These are phyloP conservation scores for Ophthalmolycus amberensis DNA, from an alignment of 2,113 vertebrate genomes.

Conservation along the genomic window DNA sequence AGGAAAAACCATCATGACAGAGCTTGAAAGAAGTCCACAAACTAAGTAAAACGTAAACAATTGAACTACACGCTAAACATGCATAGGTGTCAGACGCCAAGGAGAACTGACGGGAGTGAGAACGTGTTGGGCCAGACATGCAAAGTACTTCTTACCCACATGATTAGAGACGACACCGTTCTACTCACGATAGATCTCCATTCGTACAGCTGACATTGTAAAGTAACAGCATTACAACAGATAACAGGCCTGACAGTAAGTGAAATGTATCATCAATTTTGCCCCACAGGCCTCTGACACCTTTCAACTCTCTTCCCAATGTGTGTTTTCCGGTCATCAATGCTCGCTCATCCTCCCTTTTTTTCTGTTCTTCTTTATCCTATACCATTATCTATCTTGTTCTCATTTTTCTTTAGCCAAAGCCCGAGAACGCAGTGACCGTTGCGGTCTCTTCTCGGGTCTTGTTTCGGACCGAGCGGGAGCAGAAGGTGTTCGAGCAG, in stretches of 20 bases:
- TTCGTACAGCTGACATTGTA: not conserved
- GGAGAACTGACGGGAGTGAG: too few relatives aligned
- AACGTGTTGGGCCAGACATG: not conserved
- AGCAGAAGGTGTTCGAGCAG: constrained; percentile 91
- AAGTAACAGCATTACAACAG: not conserved
- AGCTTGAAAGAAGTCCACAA: not conserved
- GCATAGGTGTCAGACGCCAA: too few relatives aligned
- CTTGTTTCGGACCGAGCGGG: constrained; percentile 95
- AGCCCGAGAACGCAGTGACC: constrained; percentile 94
- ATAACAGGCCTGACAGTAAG: not conserved
- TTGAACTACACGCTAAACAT: too few relatives aligned
- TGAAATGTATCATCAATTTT: not conserved
- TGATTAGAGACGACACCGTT: not conserved
- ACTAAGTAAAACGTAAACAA: not conserved
- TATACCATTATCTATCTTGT: not conserved
- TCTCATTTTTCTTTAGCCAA: constrained; percentile 84
- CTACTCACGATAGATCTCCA: not conserved
- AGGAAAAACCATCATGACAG: too few relatives aligned
- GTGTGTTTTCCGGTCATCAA: not conserved
- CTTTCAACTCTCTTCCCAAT: not conserved
- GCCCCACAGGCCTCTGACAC: not conserved
- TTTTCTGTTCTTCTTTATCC: not conserved
- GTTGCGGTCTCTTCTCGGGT: constrained; percentile 94
- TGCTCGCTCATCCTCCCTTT: not conserved
- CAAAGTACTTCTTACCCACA: not conserved